Evolutionary conservation across 2,113 vertebrate species (phyloP), one percentile per base, ranked within the genome.

Genomic region (Anarhynchus alexandrinus): DNA sequence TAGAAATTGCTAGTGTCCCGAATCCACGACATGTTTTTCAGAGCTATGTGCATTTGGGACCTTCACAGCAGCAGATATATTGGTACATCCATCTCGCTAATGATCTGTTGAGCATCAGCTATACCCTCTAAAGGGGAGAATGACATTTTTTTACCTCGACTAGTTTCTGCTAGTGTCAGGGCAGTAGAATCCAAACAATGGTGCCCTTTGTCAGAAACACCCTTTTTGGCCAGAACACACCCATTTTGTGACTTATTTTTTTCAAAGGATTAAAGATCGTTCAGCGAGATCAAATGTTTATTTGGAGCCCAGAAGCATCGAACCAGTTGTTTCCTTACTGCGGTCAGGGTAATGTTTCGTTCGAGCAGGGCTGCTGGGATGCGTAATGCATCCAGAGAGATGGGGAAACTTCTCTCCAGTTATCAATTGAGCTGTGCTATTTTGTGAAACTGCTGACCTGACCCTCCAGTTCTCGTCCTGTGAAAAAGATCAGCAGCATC

Each of bases 31-130:
- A 5, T 67, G 82, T 90, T 93, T 94, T 95, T 94, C 84, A 93
- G 91, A 84, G 94, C 83, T 87, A 1, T 91, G 91, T 91, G 82
- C 95, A 70, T 88, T 61, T 93, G 94, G 91, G 94, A 96, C 95
- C 89, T 95, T 95, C 94, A 94, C 62, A 93, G 93, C 89, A 94
- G 93, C 93, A 95, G 93, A 96, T 95, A 94, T 88, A 96, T 95
- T 86, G 87, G 84, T 96, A 82, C 89, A 96, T 96, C 89, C 91
- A 94, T 96, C 95, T 96, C 66, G 0, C 82, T 97, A 95, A 96
- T 94, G 96, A 95, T 95, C 83, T 96, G 95, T 86, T 86, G 92
- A 91, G 87, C 86, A 94, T 97, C 95, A 94, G 74, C 93, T 91
- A 71, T 91, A 91, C 38, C 79, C 89, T 97, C 72, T 86, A 80